phyloP scores from a whole-genome alignment of 2,113 vertebrate genomes.

The Ceyx melanurus region DNA sequence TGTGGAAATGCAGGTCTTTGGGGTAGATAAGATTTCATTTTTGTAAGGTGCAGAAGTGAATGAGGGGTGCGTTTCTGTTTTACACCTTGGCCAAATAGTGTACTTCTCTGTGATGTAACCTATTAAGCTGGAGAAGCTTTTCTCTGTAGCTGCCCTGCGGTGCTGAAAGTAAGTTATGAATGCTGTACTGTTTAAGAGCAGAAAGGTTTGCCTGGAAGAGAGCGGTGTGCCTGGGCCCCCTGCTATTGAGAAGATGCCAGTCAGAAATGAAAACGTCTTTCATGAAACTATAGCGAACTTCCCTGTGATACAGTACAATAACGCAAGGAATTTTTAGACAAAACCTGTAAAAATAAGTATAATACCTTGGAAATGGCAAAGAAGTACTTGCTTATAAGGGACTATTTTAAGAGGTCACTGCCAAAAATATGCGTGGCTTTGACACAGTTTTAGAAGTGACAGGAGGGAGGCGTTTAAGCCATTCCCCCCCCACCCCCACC shows the following conservation, averaged over 20 bases:
- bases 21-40: slow-evolving; percentile 52
- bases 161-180: slow-evolving; percentile 81
- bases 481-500: not conserved
- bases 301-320: slow-evolving; percentile 78
- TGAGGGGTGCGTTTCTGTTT: slow-evolving; percentile 66
- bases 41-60: slow-evolving; percentile 48
- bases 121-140: slow-evolving; percentile 76
- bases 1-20: not conserved
- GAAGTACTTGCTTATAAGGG: slow-evolving; percentile 55
- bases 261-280: slow-evolving; percentile 86
- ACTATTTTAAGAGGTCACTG: slow-evolving; percentile 32
- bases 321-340: slow-evolving; percentile 71
- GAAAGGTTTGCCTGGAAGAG: slow-evolving; percentile 82
- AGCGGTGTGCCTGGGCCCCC: slow-evolving; percentile 79
- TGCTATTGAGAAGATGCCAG: slow-evolving; percentile 84
- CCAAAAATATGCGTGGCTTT: slow-evolving; percentile 63
- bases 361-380: slow-evolving; percentile 61
- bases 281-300: slow-evolving; percentile 80
- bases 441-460: slow-evolving; percentile 62
- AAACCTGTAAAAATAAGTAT: slow-evolving; percentile 69
- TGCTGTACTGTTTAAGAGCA: slow-evolving; percentile 78
- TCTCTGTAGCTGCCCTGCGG: slow-evolving; percentile 74
- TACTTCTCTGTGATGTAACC: slow-evolving; percentile 78
- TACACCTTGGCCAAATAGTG: slow-evolving; percentile 75
- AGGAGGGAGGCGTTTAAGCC: slow-evolving; percentile 53